These are phyloP conservation scores for Muntiacus reevesi DNA, from an alignment of 2,113 vertebrate species.

Conservation along the genomic window DNA sequence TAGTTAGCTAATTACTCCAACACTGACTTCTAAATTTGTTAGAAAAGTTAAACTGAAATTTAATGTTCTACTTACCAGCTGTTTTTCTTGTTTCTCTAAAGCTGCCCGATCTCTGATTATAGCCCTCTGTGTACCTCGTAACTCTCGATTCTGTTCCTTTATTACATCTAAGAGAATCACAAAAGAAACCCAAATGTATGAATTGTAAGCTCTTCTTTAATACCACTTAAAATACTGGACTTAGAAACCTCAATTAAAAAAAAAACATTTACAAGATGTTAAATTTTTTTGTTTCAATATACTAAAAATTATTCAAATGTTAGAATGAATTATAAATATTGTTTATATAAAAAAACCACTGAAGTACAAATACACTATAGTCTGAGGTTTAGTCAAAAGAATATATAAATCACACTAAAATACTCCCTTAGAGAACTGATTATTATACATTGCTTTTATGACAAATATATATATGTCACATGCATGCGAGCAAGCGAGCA, in stretches of 20 bases:
- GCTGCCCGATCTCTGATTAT: constrained; percentile 94
- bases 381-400: neutral
- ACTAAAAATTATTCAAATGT: neutral
- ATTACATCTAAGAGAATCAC: constrained; percentile 88
- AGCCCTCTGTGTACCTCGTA: constrained; percentile 96
- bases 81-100: constrained; percentile 97
- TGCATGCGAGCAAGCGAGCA: neutral
- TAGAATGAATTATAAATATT: constrained; percentile 14
- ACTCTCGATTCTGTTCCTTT: constrained; percentile 95
- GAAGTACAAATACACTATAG: neutral
- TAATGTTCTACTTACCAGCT: constrained; percentile 88
- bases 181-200: constrained; percentile 71
- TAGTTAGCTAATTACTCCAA: constrained; percentile 49
- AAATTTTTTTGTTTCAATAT: neutral
- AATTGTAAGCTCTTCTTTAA: constrained; percentile 37
- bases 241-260: neutral
- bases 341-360: neutral
- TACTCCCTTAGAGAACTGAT: neutral
- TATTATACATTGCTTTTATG: neutral
- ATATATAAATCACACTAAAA: constrained; percentile 32
- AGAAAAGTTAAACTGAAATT: constrained; percentile 61
- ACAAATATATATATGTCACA: neutral
- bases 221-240: neutral
- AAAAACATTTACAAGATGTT: neutral
- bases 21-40: constrained; percentile 14